Conservation (phyloP, 2,797 vertebrate genomes). For the Phalloptychus januarius region DNA sequence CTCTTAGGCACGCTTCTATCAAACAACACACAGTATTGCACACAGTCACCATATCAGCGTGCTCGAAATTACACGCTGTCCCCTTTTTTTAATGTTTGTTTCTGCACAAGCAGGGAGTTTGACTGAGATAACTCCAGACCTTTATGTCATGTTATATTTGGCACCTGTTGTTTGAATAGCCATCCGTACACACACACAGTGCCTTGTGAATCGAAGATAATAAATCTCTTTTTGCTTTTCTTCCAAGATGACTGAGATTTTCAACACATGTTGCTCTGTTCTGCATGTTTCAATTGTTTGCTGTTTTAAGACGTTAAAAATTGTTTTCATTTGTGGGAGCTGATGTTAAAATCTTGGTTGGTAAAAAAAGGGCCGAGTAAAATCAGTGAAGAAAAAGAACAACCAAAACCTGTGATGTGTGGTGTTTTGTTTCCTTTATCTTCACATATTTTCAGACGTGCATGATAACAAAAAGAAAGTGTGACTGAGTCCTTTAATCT, state of each 20-base stretch:
- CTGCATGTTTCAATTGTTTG: background rate
- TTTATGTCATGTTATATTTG: conserved; percentile 76
- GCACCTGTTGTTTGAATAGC: conserved; percentile 68
- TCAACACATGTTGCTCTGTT: conserved; percentile 1
- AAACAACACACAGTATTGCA: conserved; percentile 46
- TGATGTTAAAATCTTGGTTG: background rate
- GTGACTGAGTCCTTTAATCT: conserved; percentile 68
- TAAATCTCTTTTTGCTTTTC: conserved; percentile 60
- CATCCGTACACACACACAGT: conserved; percentile 14
- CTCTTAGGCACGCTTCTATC: conserved; percentile 42
- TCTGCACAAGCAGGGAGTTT: conserved; percentile 71
- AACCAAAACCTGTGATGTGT: conserved; percentile 10
- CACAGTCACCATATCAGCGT: conserved; percentile 49
- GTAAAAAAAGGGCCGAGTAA: background rate
- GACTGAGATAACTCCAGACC: conserved; percentile 73
- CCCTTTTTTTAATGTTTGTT: conserved; percentile 71
- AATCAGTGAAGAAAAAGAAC: background rate
- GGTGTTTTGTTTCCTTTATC: conserved; percentile 38
- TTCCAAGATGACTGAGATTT: conserved; percentile 23
- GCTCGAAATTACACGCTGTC: conserved; percentile 48
- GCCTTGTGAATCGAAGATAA: conserved; percentile 56
- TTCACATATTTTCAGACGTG: conserved; percentile 36
- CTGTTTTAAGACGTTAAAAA: background rate
- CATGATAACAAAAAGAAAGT: conserved; percentile 51
- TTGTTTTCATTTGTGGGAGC: background rate